Base-by-base conservation (phyloP, 2,888 invertebrate genomes). In the Drosophila setosimentum region DNA sequence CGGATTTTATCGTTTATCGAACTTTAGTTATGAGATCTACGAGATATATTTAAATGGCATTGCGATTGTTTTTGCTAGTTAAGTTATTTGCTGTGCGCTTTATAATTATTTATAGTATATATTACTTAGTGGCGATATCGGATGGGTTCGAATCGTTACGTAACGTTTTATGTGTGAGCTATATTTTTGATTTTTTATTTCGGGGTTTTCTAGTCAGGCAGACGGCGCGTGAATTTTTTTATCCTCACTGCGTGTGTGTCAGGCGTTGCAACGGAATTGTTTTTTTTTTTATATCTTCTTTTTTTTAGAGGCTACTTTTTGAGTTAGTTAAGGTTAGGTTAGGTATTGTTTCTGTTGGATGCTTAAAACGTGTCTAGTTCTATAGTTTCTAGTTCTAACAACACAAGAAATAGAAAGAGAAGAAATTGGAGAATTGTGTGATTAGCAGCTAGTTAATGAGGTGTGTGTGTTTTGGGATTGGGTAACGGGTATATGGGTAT, bases 21-120 rank as follows among this genome's bases (percentile, higher is more conserved):
- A 68, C 59, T 61, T 42, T 49, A 54, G 40, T 63, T 45, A 10
- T 57, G 29, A 57, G 33, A 65, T 54, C 35, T 72, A 42, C 57
- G 24, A 67, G 68, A 65, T 71, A 66, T 30, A 61, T 61, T 62
- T 72, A 63, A 80, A 72, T 78, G 80, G 62, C 72, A 68, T 78
- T 80, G 64, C 76, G 59, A 68, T 76, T 73, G 68, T 73, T 57
- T 37, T 74, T 68, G 76, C 73, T 77, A 65, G 63, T 72, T 75
- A 62, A 68, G 51, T 63, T 65, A 50, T 29, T 71, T 80, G 76
- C 87, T 89, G 89, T 84, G 83, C 87, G 83, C 76, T 78, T 54
- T 69, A 37, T 40, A 73, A 68, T 8, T 68, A 57, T 33, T 68
- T 18, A 68, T 55, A 71, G 62, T 69, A 61, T 42, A 45, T 61